These are phyloP conservation scores for Cyrtorhinus lividipennis DNA, from an alignment of 1,140 invertebrate species.

Conservation along the genomic window DNA sequence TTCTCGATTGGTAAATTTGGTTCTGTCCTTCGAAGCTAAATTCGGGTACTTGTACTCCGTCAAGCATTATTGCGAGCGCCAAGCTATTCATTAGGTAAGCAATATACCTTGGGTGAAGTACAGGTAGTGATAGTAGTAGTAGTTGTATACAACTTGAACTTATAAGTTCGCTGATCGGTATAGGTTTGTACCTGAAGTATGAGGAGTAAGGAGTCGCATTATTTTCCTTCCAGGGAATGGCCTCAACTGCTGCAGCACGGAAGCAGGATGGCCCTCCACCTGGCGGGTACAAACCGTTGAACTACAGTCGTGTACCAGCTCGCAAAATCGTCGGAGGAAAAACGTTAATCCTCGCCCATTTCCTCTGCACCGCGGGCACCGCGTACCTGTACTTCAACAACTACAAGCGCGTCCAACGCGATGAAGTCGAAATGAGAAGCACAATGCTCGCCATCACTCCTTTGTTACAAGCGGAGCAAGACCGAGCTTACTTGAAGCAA, in stretches of 20 bases:
- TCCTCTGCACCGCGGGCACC: conserved; percentile 40
- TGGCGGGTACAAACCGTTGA: conserved; percentile 64
- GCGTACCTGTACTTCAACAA: conserved; percentile 43
- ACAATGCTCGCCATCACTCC: conserved; percentile 56
- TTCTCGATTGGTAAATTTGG: no score
- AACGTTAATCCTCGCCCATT: conserved; percentile 40
- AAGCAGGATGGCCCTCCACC: conserved; percentile 71
- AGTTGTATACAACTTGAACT: no score
- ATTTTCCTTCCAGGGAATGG: conserved; percentile 16
- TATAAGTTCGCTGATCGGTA: no score
- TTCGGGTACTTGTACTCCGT: no score
- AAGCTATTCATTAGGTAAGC: no score
- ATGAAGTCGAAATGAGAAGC: conserved; percentile 57
- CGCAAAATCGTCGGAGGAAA: conserved; percentile 48
- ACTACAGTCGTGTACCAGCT: conserved; percentile 52
- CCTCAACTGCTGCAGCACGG: conserved; percentile 13
- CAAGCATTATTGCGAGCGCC: no score
- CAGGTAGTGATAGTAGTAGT: no score
- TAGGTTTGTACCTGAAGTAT: no score
- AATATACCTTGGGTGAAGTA: no score
- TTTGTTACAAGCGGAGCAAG: conserved; percentile 61
- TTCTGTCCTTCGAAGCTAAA: no score
- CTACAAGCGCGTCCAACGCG: conserved; percentile 34
- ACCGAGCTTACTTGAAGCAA: conserved; percentile 53
- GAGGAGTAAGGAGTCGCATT: no score